Evolutionary conservation across 2,797 vertebrate species (phyloP), one percentile per base, ranked within the genome.

Genomic region (Malurus leucopterus): DNA sequence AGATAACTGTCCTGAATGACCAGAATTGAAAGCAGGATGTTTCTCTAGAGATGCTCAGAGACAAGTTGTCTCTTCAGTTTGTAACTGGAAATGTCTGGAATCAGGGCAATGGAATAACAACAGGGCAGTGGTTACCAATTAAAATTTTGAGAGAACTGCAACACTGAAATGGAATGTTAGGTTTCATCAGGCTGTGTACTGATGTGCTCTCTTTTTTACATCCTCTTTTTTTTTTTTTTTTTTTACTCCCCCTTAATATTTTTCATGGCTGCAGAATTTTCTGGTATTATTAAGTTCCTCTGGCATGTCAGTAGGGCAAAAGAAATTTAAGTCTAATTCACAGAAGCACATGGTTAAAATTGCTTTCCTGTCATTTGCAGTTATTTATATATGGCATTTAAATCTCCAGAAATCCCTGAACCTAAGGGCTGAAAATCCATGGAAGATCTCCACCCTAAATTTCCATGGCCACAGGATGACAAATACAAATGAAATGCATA

Each of bases 181-280:
- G 29, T 51, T 34, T 70, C 14, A 53, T 57, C 44, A 58, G 14
- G 63, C 21, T 65, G 22, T 15, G 34, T 4, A 68, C 5, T 4
- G 9, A 50, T 1, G 1, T 12, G 5, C 8, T 82, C 24, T 76
- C 19, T 57, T 53, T 81, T 86, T 75, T 61, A 84, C 15, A 71
- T 64, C 8, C 4, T 62, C 8, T 27, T 17, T 34, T 2, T 15
- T 20, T 30, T 65, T 38, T 53, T 75, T 74, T 58, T 21, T 22
- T 57, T 54, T 16, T 22, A 11, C 2, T 4, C 2, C 3, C 5
- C 5, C 5, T 11, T 9, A 62, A 38, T 13, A 5, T 40, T 34
- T 88, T 47, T 16, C 8, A 5, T 8, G 19, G 4, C 49, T 75
- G 44, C 6, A 54, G 30, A 34, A 29, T 71, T 59, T 86, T 81